Conservation (phyloP, 92 coral and sea anemone species). For the Parazoanthus darwini region DNA sequence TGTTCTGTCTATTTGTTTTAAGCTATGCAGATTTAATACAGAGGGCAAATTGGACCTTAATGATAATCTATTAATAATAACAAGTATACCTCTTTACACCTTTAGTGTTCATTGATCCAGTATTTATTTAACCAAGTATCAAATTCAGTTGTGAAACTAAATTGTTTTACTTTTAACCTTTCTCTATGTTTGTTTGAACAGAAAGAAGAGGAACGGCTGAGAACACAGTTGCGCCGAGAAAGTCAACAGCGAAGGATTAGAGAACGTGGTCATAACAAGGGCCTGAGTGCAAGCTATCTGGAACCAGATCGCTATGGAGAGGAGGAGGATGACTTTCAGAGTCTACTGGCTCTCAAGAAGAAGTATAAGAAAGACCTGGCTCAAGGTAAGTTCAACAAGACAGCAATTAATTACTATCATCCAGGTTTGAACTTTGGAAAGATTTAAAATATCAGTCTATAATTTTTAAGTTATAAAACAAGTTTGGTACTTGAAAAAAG, state of each 20-base stretch:
- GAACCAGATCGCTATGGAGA: slow-evolving; percentile 91
- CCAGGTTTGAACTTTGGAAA: too few species aligned
- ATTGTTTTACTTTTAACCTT: background rate
- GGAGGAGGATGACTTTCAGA: slow-evolving; percentile 91
- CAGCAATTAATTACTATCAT: background rate
- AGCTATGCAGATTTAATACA: too few species aligned
- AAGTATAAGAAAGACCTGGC: slow-evolving; percentile 91
- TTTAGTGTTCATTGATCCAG: too few species aligned
- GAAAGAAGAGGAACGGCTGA: slow-evolving; percentile 98
- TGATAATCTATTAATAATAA: too few species aligned
- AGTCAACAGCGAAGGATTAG: slow-evolving; percentile 92
- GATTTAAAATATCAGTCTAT: too few species aligned
- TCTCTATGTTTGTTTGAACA: slow-evolving; percentile 19
- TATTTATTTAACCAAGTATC: too few species aligned
- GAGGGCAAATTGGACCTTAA: too few species aligned
- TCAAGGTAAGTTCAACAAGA: slow-evolving; percentile 61
- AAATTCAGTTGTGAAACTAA: background rate
- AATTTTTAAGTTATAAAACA: too few species aligned
- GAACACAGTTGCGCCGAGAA: slow-evolving; percentile 93
- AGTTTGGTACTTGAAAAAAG: too few species aligned
- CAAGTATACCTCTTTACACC: too few species aligned
- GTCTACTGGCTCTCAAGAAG: slow-evolving; percentile 89
- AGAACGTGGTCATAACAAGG: slow-evolving; percentile 88
- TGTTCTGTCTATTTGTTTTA: too few species aligned
- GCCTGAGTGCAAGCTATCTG: slow-evolving; percentile 81